These are phyloP conservation scores for Orbicella faveolata DNA, from an alignment of 64 coral and sea anemone species.

Conservation along the genomic window DNA sequence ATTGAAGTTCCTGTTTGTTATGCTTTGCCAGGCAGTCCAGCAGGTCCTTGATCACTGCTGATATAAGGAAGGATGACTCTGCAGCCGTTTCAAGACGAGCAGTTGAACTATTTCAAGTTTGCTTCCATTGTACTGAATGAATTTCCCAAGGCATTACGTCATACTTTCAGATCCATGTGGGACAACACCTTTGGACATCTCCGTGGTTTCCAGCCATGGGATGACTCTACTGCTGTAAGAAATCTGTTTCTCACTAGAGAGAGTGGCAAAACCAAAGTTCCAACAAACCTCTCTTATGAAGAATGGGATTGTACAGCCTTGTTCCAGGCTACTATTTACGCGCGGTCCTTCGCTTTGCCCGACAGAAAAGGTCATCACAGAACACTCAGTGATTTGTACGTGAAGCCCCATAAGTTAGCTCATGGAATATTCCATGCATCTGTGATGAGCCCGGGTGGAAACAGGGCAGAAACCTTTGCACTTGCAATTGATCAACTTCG, in stretches of 20 bases:
- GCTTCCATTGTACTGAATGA: not conserved
- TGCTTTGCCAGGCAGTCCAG: too few species aligned
- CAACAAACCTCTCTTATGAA: not conserved
- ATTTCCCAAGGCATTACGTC: constrained; percentile 1
- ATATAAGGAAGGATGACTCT: not conserved
- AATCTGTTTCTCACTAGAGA: constrained; percentile 7
- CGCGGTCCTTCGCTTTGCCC: not conserved
- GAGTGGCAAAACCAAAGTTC: not conserved
- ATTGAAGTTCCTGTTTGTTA: too few species aligned
- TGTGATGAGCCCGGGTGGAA: not conserved
- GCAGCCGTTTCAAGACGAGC: not conserved
- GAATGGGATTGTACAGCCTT: constrained; percentile 29
- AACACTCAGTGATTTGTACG: not conserved
- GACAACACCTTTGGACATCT: not conserved
- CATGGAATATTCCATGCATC: constrained; percentile 1
- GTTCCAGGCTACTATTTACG: constrained; percentile 21
- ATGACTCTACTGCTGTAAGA: not conserved
- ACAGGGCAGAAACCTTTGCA: constrained; percentile 1
- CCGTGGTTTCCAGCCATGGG: constrained; percentile 14
- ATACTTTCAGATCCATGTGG: constrained; percentile 23
- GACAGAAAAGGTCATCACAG: not conserved
- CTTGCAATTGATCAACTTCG: constrained; percentile 27
- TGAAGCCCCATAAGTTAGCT: not conserved
- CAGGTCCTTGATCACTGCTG: not conserved
- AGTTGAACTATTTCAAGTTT: not conserved